These are phyloP conservation scores for Pachypanchax playfairii DNA, from an alignment of 2,113 vertebrate species.

Conservation along the genomic window DNA sequence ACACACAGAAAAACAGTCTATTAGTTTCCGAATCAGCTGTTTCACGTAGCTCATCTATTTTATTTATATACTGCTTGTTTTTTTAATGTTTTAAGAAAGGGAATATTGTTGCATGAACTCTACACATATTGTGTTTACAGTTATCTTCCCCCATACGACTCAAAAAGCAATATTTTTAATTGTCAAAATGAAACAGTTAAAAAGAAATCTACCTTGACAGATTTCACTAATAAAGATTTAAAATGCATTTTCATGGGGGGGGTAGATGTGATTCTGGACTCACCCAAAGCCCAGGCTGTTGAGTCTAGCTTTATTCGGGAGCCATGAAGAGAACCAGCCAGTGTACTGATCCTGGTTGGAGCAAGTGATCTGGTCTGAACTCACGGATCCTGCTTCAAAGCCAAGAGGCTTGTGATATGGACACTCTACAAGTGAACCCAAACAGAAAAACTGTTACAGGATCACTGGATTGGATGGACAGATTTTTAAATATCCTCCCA, in stretches of 20 bases:
- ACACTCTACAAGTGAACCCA: constrained; percentile 83
- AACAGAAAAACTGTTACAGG: background rate
- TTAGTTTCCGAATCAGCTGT: no score
- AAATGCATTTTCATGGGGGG: no score
- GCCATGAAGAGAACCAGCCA: constrained; percentile 97
- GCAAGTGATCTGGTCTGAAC: constrained; percentile 91
- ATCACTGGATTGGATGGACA: background rate
- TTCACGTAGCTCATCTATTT: no score
- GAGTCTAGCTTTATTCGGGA: constrained; percentile 89
- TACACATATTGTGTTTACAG: background rate
- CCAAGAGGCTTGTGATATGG: constrained; percentile 94
- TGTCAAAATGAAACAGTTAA: background rate
- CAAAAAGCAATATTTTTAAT: background rate
- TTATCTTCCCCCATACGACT: background rate
- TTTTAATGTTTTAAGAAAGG: constrained; percentile 2
- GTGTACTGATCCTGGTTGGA: constrained; percentile 94
- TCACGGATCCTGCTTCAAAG: constrained; percentile 91
- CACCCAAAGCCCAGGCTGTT: constrained; percentile 97
- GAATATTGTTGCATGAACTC: constrained; percentile 9
- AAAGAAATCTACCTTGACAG: no score
- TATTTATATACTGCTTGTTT: no score
- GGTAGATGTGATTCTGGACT: constrained; percentile 51
- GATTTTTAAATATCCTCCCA: no score
- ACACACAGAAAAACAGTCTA: background rate
- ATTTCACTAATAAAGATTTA: no score